phyloP scores from a whole-genome alignment of 2,113 vertebrate genomes.

The Hydrochoerus hydrochaeris region DNA sequence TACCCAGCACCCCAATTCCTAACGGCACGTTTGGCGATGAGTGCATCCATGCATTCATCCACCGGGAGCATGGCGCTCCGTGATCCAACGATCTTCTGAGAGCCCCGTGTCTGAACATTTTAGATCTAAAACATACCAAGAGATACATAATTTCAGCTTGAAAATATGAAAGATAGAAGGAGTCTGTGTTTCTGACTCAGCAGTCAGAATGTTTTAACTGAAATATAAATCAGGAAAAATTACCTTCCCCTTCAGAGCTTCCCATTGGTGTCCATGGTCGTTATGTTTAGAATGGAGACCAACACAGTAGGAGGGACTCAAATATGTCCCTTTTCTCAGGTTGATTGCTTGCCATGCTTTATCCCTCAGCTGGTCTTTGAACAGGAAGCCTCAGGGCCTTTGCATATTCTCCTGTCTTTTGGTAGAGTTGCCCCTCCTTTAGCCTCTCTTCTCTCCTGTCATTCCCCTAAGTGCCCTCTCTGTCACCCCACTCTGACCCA shows the following conservation, averaged over 20 bases:
- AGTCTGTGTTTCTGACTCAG: neutral
- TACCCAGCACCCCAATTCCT: neutral
- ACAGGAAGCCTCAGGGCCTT: neutral
- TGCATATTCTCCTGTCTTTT: neutral
- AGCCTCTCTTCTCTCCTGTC: neutral
- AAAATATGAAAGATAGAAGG: neutral
- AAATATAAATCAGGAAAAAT: neutral
- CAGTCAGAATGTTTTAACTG: neutral
- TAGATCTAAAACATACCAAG: neutral
- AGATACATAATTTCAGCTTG: neutral
- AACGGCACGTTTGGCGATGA: neutral
- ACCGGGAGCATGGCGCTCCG: rapidly evolving
- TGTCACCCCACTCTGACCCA: neutral
- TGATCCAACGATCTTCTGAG: neutral
- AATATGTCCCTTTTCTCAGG: neutral
- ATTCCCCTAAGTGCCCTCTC: neutral
- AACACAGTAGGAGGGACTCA: neutral
- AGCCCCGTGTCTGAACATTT: neutral
- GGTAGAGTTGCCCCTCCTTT: neutral
- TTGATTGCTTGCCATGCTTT: neutral
- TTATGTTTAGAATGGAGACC: neutral
- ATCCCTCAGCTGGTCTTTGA: neutral
- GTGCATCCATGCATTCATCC: neutral
- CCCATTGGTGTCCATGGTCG: neutral
- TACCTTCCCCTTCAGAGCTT: neutral